Evolutionary conservation across 2,888 invertebrate genomes (phyloP), one percentile per base, ranked within the genome.

Genomic region (Himalopsyche tibetana): DNA sequence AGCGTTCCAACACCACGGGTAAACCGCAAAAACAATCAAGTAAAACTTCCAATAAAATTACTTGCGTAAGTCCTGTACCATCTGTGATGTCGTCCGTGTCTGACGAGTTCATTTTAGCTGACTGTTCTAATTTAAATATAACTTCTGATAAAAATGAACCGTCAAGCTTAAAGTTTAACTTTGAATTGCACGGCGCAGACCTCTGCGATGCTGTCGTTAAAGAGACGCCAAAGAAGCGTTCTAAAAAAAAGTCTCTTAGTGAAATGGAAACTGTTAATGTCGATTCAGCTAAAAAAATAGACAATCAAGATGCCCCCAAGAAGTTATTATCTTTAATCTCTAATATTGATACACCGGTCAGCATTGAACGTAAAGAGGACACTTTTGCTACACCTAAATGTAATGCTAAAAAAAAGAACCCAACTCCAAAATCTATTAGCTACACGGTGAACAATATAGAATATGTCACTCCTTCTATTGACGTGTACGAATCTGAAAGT

Each of bases 401-500:
- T 89, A 93, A 93, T 91, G 91, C 91, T 11, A 93, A 92, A 88
- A 93, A 74, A 38, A 74, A 74, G 74, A 74, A 74, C 38, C 36
- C 11, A 2, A 3, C 36, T 5, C 55, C 82, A 19, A 89, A 92
- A 90, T 88, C 91, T 91, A 88, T 93, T 91, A 90, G 89, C 89
- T 55, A 93, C 91, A 90, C 92, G 89, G 90, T 93, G 89, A 90
- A 90, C 89, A 89, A 93, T 90, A 87, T 90, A 90, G 89, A 92
- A 90, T 89, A 93, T 90, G 91, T 93, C 55, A 91, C 91, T 45
- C 92, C 92, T 5, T 92, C 90, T 89, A 90, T 93, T 8, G 94
- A 95, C 91, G 92, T 94, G 8, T 94, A 94, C 89, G 93, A 94
- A 89, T 94, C 94, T 79, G 94, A 94, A 89, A 95, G 95, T 89